phyloP scores from a whole-genome alignment of 2,113 vertebrate genomes.

The Balaeniceps rex region DNA sequence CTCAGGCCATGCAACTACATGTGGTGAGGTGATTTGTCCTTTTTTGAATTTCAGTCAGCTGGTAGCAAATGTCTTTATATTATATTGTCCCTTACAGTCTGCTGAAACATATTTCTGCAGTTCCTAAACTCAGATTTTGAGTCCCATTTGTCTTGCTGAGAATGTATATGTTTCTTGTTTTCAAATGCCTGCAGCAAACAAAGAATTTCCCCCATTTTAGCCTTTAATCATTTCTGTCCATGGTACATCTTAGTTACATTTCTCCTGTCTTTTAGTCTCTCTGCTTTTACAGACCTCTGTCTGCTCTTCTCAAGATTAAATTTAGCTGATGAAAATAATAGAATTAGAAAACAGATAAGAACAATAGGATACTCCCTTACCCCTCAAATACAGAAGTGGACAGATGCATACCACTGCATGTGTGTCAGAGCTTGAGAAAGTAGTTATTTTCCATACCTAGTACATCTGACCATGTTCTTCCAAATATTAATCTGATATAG shows the following conservation, averaged over 20 bases:
- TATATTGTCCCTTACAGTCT: background rate
- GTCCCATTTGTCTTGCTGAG: background rate
- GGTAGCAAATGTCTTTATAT: background rate
- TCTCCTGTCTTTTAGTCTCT: background rate
- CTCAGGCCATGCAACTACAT: background rate
- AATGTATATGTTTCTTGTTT: background rate
- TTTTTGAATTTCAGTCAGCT: conserved; percentile 18
- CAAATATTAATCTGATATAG: background rate
- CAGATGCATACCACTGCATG: background rate
- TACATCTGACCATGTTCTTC: background rate
- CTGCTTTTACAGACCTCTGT: background rate
- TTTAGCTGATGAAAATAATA: background rate
- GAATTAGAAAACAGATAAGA: background rate
- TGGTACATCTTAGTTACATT: background rate
- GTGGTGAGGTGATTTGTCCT: background rate
- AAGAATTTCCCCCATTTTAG: background rate
- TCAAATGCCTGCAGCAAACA: background rate
- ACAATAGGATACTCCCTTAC: background rate
- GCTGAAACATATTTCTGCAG: background rate
- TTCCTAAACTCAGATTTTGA: background rate
- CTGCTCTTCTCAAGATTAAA: background rate
- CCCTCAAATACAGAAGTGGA: background rate
- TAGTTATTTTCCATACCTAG: background rate
- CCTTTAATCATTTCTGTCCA: background rate
- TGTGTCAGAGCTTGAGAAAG: background rate